Conservation (phyloP, 2,797 vertebrate species). For the Masticophis lateralis region DNA sequence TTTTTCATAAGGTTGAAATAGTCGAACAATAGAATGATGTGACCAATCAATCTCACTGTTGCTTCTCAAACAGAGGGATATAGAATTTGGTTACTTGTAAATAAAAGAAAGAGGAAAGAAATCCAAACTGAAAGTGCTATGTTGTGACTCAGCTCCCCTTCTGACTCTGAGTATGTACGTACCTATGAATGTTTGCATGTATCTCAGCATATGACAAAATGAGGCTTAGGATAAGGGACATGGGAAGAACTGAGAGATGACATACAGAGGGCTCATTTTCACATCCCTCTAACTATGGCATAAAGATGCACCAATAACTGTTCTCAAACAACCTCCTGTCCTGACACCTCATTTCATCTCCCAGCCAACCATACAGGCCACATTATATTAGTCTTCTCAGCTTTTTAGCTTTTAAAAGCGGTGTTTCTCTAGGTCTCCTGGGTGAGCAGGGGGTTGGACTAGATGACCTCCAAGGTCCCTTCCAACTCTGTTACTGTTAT, state of each 20-base stretch:
- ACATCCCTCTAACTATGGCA: background rate
- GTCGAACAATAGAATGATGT: background rate
- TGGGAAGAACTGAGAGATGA: background rate
- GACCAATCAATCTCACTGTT: background rate
- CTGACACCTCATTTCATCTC: background rate
- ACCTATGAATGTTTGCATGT: background rate
- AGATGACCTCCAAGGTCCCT: too few relatives aligned
- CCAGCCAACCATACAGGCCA: background rate
- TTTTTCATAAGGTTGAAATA: background rate
- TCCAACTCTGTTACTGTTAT: too few relatives aligned
- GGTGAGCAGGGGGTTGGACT: too few relatives aligned
- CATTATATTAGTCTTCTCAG: background rate
- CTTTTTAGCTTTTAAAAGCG: background rate
- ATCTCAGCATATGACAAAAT: background rate
- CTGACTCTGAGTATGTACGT: background rate
- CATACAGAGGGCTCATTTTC: background rate
- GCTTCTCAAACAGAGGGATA: background rate
- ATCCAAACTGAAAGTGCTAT: background rate
- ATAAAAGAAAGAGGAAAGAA: background rate
- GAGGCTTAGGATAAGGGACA: background rate
- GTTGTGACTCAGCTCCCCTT: background rate
- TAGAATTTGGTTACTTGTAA: background rate
- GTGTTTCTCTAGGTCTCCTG: background rate
- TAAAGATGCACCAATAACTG: background rate
- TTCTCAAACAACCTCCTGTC: background rate